Evolutionary conservation across 1,140 invertebrate species (phyloP).

Genomic region (Popillia japonica): DNA sequence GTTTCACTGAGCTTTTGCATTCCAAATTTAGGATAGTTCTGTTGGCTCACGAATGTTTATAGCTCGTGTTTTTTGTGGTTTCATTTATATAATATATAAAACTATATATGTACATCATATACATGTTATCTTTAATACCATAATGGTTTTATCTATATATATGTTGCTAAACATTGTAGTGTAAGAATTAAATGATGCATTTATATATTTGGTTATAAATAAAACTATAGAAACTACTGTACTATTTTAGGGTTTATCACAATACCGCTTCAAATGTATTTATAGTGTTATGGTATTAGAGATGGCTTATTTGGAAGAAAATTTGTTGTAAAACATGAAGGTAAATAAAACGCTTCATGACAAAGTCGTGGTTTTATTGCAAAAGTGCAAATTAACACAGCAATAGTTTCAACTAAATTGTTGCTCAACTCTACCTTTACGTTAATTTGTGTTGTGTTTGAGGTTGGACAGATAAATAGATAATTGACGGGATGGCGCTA

Average conservation of each 20-base stretch:
- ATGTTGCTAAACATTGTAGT: too few relatives aligned
- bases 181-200: too few relatives aligned
- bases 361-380: slow-evolving; percentile 11
- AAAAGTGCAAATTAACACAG: too few relatives aligned
- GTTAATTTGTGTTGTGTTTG: too few relatives aligned
- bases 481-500: too few relatives aligned
- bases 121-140: slow-evolving; percentile 21
- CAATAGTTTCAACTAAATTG: too few relatives aligned
- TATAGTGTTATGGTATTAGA: slow-evolving; percentile 33
- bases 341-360: slow-evolving; percentile 42
- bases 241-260: neutral
- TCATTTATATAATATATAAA: slow-evolving; percentile 38
- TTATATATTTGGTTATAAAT: slow-evolving; percentile 19
- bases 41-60: slow-evolving; percentile 42
- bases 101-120: slow-evolving; percentile 30
- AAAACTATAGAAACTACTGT: neutral
- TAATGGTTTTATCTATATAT: neutral
- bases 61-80: slow-evolving; percentile 44
- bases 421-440: too few relatives aligned
- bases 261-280: slow-evolving; percentile 16
- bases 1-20: slow-evolving; percentile 43
- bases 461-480: too few relatives aligned
- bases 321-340: slow-evolving; percentile 39
- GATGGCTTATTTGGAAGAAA: slow-evolving; percentile 32
- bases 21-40: slow-evolving; percentile 44